Conservation (phyloP, 2,113 vertebrate genomes). For the Willisornis vidua region DNA sequence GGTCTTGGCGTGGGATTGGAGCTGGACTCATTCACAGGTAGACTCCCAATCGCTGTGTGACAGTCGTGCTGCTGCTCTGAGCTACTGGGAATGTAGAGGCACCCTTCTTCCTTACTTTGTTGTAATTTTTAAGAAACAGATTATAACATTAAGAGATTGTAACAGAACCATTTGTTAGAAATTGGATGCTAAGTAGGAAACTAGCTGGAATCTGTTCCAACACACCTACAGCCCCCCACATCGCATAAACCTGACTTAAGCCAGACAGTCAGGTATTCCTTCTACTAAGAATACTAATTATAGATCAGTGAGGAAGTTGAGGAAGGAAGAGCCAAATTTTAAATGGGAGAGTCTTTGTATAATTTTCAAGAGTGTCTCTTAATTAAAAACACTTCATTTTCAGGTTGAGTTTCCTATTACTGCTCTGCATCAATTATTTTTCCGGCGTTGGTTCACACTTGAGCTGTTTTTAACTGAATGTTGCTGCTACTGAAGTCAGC, state of each 20-base stretch:
- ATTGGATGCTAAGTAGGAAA: not conserved
- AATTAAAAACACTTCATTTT: slow-evolving; percentile 49
- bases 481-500: not conserved
- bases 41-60: not conserved
- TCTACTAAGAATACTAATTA: slow-evolving; percentile 1
- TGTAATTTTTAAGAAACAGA: not conserved
- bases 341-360: slow-evolving; percentile 11
- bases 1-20: not conserved
- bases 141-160: not conserved
- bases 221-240: not conserved
- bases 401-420: slow-evolving; percentile 8
- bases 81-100: not conserved
- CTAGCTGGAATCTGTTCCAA: not conserved
- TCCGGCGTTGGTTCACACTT: not conserved
- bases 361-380: slow-evolving; percentile 1
- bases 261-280: not conserved
- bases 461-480: not conserved
- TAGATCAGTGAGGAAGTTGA: not conserved
- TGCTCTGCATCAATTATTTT: slow-evolving; percentile 19
- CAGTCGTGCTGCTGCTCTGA: not conserved
- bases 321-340: slow-evolving; percentile 19
- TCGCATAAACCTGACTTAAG: not conserved
- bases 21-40: not conserved
- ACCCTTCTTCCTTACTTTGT: not conserved
- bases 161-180: not conserved